Evolutionary conservation across 2,888 invertebrate species (phyloP).

Genomic region (Cerceris rybyensis): DNA sequence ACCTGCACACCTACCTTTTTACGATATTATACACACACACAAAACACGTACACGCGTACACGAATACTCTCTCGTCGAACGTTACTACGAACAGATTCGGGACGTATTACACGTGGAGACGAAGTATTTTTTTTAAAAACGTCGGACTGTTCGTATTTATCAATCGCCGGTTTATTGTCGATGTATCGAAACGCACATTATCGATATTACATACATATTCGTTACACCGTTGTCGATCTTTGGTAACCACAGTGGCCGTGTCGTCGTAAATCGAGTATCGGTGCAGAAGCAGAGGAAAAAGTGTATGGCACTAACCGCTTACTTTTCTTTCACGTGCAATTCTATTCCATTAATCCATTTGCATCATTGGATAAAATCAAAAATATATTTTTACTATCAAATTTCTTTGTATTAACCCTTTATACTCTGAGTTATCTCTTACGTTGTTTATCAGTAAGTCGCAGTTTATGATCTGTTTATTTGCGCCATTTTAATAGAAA

Average conservation of each 20-base stretch:
- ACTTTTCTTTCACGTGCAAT: neutral
- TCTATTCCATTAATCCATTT: no score
- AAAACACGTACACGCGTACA: neutral
- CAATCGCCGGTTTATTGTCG: neutral
- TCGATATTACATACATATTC: neutral
- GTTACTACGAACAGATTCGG: neutral
- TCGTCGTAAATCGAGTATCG: no score
- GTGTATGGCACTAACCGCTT: neutral
- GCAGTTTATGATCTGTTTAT: no score
- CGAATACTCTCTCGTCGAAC: neutral
- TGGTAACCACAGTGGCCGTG: neutral
- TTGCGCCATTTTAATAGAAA: no score
- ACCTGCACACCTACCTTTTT: slow-evolving; percentile 76
- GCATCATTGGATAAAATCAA: no score
- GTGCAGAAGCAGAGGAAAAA: slow-evolving; percentile 1
- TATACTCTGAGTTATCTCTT: no score
- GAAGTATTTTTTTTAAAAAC: neutral
- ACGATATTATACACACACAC: slow-evolving; percentile 61
- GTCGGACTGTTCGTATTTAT: neutral
- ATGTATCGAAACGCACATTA: neutral
- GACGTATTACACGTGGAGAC: neutral
- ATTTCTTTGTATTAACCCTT: no score
- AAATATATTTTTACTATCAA: no score
- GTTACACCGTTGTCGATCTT: neutral
- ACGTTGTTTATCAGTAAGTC: no score